Evolutionary conservation across 2,113 vertebrate genomes (phyloP).

Genomic region (Pristiophorus japonicus): DNA sequence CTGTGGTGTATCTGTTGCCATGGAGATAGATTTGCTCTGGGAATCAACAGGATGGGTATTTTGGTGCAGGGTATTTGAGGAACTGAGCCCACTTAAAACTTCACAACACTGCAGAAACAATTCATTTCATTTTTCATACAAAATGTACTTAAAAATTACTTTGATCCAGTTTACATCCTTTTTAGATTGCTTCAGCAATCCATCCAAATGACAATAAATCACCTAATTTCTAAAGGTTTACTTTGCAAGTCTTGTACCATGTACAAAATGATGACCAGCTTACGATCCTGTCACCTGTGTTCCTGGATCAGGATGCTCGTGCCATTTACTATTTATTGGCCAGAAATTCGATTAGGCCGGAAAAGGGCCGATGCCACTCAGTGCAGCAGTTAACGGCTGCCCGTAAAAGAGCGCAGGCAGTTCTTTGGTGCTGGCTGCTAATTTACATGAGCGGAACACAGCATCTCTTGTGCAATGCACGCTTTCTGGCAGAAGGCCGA

Average conservation of each 20-base stretch:
- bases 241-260: not conserved
- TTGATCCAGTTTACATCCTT: too few relatives aligned
- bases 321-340: not conserved
- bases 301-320: not conserved
- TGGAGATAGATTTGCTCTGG: not conserved
- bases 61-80: not conserved
- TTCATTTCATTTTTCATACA: not conserved
- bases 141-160: not conserved
- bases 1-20: not conserved
- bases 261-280: not conserved
- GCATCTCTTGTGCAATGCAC: too few relatives aligned
- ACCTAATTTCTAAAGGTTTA: not conserved
- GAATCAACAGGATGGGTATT: not conserved
- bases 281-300: not conserved
- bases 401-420: too few relatives aligned
- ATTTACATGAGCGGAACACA: too few relatives aligned
- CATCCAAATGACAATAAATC: not conserved
- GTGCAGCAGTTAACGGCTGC: too few relatives aligned
- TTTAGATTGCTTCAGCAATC: too few relatives aligned
- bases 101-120: not conserved
- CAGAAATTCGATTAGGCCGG: too few relatives aligned
- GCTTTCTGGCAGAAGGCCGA: too few relatives aligned
- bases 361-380: too few relatives aligned
- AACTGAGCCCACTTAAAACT: not conserved
- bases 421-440: too few relatives aligned